Evolutionary conservation across 2,888 invertebrate genomes (phyloP).

Genomic region (Cyclophora albipunctata): DNA sequence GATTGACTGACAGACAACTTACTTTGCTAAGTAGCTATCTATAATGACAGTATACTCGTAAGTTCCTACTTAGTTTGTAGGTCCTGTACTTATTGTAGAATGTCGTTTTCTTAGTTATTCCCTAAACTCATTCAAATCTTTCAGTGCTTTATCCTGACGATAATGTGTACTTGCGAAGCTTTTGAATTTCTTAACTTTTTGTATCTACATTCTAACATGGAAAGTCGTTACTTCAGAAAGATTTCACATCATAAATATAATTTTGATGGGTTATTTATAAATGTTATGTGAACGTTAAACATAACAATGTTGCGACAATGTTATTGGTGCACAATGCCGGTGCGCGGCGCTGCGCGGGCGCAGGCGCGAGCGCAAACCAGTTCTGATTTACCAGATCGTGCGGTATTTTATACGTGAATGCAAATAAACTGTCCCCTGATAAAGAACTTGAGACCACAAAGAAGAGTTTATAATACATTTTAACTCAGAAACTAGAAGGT

Average conservation of each 20-base stretch:
- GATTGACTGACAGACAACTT: neutral
- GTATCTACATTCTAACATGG: neutral
- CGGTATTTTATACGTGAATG: conserved; percentile 65
- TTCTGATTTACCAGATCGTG: conserved; percentile 70
- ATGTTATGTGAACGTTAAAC: neutral
- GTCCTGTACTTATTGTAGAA: too few relatives aligned
- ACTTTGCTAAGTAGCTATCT: neutral
- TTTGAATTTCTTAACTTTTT: too few relatives aligned
- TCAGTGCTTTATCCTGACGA: too few relatives aligned
- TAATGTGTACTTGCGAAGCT: too few relatives aligned
- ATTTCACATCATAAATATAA: neutral
- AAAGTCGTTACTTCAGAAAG: neutral
- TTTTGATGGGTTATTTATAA: neutral
- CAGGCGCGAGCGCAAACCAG: conserved; percentile 53
- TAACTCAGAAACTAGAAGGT: conserved; percentile 17
- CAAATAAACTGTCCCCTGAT: conserved; percentile 61
- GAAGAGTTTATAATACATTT: conserved; percentile 26
- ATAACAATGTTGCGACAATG: conserved; percentile 7
- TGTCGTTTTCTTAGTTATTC: too few relatives aligned
- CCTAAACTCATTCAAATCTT: too few relatives aligned
- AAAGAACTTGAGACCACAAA: conserved; percentile 58
- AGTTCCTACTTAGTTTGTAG: too few relatives aligned
- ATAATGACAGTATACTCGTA: neutral
- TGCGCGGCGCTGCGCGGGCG: conserved; percentile 14
- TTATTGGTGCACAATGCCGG: conserved; percentile 28